phyloP scores from a whole-genome alignment of 2,797 vertebrate species.

The Oreochromis mossambicus region DNA sequence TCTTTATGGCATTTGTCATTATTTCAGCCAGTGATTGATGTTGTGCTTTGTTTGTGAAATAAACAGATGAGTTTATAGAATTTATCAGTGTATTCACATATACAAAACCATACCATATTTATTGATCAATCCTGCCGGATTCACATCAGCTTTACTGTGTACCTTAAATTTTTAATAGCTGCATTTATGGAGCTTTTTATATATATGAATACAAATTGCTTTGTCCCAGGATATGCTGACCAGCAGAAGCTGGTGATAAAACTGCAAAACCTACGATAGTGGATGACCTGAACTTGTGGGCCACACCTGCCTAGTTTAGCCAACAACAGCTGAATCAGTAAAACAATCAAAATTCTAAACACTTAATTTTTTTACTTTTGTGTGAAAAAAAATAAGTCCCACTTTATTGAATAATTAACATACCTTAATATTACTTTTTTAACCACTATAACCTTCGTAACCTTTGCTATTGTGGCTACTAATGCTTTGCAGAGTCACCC shows the following conservation, averaged over 20 bases:
- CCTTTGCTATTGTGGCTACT: conserved; percentile 4
- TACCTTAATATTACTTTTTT: neutral
- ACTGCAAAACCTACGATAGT: neutral
- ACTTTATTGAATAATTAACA: neutral
- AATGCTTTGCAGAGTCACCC: conserved; percentile 41
- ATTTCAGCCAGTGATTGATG: neutral
- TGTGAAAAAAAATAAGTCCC: neutral
- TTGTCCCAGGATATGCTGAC: neutral
- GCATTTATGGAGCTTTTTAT: neutral
- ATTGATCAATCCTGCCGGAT: neutral
- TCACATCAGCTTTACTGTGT: neutral
- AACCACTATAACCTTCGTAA: neutral
- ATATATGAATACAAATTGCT: neutral
- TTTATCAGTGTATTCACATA: neutral
- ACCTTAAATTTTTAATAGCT: neutral
- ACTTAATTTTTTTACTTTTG: neutral
- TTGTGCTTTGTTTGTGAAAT: neutral
- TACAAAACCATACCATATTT: neutral
- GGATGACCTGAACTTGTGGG: neutral
- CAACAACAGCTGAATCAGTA: neutral
- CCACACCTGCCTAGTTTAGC: neutral
- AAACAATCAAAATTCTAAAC: neutral
- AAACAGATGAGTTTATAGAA: neutral
- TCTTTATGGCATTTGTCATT: neutral
- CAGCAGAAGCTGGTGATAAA: neutral